phyloP scores from a whole-genome alignment of 2,113 vertebrate species.

The Oenanthe melanoleuca region DNA sequence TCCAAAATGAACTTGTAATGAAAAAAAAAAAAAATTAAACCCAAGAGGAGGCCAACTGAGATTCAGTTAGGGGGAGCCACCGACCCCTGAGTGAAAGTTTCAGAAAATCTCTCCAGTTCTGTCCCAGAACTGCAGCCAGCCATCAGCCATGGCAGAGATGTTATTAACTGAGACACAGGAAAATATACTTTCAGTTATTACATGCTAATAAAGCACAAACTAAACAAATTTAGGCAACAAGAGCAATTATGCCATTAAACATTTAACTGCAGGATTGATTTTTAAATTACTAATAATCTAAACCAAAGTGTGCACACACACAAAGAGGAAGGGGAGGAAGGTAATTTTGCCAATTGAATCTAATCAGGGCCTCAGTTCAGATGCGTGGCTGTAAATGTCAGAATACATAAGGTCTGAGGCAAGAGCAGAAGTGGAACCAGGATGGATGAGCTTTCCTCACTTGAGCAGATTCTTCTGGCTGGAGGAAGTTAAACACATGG shows the following conservation, averaged over 20 bases:
- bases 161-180: constrained; percentile 44
- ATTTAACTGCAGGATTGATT: constrained; percentile 47
- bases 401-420: constrained; percentile 1
- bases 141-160: neutral
- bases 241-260: constrained; percentile 51
- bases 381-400: neutral
- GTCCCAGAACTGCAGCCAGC: neutral
- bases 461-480: constrained; percentile 29
- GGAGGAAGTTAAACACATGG: constrained; percentile 43
- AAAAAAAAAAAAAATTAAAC: neutral
- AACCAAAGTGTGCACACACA: neutral
- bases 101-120: neutral
- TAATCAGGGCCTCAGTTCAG: constrained; percentile 19
- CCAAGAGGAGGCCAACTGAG: neutral
- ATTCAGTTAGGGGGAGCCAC: neutral
- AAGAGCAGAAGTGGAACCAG: constrained; percentile 21
- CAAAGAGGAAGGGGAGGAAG: neutral
- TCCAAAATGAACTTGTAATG: neutral
- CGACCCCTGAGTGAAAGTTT: neutral
- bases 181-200: constrained; percentile 50
- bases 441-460: constrained; percentile 53
- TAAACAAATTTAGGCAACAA: constrained; percentile 43
- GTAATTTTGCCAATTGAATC: constrained; percentile 49
- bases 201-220: constrained; percentile 43
- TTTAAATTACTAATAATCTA: constrained; percentile 53